phyloP scores from a whole-genome alignment of 2,797 vertebrate species.

The Lepilemur ruficaudatus region DNA sequence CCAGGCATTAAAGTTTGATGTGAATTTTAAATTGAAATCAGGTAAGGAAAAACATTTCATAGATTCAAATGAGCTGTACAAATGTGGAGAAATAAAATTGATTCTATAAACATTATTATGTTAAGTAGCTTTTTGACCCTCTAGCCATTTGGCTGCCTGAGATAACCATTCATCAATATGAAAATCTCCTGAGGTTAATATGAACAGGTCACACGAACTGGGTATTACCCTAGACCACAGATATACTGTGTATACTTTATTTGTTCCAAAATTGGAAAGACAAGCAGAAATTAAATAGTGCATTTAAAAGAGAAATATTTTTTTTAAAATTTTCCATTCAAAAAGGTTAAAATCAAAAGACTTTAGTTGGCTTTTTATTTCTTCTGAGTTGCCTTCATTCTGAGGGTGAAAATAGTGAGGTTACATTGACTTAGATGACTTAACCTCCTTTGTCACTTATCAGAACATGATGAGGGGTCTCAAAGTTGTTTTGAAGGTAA shows the following conservation, averaged over 20 bases:
- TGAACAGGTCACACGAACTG: neutral
- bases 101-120: neutral
- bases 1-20: neutral
- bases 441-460: neutral
- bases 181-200: neutral
- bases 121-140: neutral
- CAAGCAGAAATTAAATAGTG: neutral
- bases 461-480: neutral
- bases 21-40: neutral
- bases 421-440: too few species aligned
- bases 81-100: neutral
- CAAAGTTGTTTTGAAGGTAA: neutral
- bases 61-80: neutral
- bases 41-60: neutral
- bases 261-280: neutral
- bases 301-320: neutral
- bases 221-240: neutral
- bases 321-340: neutral
- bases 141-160: neutral
- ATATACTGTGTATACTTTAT: neutral
- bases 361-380: neutral
- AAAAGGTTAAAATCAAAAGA: neutral
- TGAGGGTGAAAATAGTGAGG: neutral
- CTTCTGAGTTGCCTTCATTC: neutral
- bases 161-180: neutral